These are phyloP conservation scores for Ammodramus savannarum DNA, from an alignment of 2,113 vertebrate species.

Conservation along the genomic window DNA sequence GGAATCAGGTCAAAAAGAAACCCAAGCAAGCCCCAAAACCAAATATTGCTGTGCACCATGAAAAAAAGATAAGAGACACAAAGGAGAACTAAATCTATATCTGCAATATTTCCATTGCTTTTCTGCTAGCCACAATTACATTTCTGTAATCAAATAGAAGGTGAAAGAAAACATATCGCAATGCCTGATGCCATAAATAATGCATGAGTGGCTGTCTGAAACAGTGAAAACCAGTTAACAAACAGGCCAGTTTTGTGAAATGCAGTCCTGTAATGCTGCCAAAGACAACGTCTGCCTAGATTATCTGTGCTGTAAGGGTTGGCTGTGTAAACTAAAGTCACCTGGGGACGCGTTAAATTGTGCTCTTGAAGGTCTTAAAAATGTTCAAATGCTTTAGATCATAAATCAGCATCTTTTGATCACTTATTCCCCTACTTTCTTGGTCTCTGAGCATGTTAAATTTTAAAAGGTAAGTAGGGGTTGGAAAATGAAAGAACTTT, in stretches of 20 bases:
- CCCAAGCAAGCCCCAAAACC: neutral
- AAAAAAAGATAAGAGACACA: neutral
- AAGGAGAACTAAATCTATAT: constrained; percentile 9
- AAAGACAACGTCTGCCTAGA: constrained; percentile 50
- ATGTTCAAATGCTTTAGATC: constrained; percentile 26
- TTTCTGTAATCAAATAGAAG: constrained; percentile 43
- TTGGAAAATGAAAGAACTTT: neutral
- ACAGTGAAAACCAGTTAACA: constrained; percentile 15
- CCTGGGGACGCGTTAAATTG: constrained; percentile 23
- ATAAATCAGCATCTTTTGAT: constrained; percentile 56
- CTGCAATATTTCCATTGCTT: constrained; percentile 20
- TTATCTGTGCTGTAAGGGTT: constrained; percentile 40
- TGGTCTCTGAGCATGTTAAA: neutral
- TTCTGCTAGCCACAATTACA: constrained; percentile 4
- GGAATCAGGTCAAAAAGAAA: neutral
- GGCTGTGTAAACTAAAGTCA: constrained; percentile 55
- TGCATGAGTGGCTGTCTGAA: constrained; percentile 20
- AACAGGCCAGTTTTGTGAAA: constrained; percentile 11
- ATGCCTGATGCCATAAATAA: constrained; percentile 26
- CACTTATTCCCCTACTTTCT: neutral
- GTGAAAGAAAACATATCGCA: constrained; percentile 26
- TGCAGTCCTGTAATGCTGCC: neutral
- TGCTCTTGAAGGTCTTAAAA: constrained; percentile 58
- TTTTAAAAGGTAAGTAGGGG: neutral
- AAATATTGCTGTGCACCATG: neutral